Percentiles rank a stretch among this genome's conserved stretches.
Conservation (phyloP, 2,797 vertebrate genomes). For the Poecilia velifera region DNA sequence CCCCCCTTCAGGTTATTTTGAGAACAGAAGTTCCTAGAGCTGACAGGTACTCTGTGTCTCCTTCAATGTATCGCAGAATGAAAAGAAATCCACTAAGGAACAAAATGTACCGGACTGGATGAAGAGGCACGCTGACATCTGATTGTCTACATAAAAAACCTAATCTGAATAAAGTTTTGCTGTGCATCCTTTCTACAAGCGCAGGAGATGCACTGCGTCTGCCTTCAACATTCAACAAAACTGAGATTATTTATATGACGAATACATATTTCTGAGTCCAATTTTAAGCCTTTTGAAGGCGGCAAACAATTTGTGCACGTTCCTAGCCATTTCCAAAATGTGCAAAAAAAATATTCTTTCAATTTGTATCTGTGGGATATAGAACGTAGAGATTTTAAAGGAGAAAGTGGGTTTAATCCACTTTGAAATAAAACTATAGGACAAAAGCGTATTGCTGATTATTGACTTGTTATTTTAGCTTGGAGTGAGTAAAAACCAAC, state of each 20-base stretch:
- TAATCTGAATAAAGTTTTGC: background rate
- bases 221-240: background rate
- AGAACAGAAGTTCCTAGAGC: constrained; percentile 12
- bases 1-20: constrained; percentile 10
- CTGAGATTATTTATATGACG: background rate
- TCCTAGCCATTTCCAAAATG: too few species aligned
- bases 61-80: constrained; percentile 1
- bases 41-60: background rate
- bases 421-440: background rate
- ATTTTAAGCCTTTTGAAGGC: background rate
- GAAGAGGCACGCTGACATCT: constrained; percentile 7
- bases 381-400: background rate
- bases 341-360: background rate
- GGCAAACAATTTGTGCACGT: background rate
- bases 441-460: background rate
- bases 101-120: background rate
- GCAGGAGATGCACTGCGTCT: background rate
- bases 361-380: background rate
- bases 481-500: background rate
- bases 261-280: background rate
- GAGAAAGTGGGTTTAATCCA: background rate
- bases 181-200: background rate
- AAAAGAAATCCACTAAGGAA: constrained; percentile 15
- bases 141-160: constrained; percentile 7
- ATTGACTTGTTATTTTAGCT: background rate